These are phyloP conservation scores for Campaea margaritaria DNA, from an alignment of 2,888 invertebrate genomes.

Conservation along the genomic window DNA sequence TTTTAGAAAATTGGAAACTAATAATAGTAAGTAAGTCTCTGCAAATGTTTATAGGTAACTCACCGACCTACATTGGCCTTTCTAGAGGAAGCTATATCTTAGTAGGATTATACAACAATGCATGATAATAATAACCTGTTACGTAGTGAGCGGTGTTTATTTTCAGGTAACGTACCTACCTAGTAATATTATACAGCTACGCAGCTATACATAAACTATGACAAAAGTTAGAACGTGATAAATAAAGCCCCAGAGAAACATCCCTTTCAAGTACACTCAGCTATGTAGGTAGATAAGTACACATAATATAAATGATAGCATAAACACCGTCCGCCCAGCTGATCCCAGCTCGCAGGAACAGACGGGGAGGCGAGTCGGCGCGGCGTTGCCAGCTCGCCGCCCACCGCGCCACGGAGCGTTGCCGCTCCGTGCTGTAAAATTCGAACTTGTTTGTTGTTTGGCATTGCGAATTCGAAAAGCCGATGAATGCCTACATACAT, in stretches of 20 bases:
- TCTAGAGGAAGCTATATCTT: too few relatives aligned
- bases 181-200: background rate
- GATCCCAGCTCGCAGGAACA: constrained; percentile 56
- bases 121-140: too few relatives aligned
- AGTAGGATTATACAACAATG: too few relatives aligned
- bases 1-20: too few relatives aligned
- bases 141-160: too few relatives aligned
- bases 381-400: constrained; percentile 61
- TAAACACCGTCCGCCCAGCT: constrained; percentile 40
- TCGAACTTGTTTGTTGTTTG: constrained; percentile 71
- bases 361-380: constrained; percentile 48
- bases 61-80: too few relatives aligned
- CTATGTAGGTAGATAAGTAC: constrained; percentile 20
- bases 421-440: constrained; percentile 61
- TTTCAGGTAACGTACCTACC: background rate
- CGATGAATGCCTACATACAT: constrained; percentile 18
- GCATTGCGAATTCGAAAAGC: constrained; percentile 63
- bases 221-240: constrained; percentile 21
- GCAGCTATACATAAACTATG: constrained; percentile 5
- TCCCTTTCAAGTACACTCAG: constrained; percentile 23
- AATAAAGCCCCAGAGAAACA: constrained; percentile 12
- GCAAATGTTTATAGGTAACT: too few relatives aligned
- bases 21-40: too few relatives aligned
- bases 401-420: constrained; percentile 48
- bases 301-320: constrained; percentile 35